phyloP scores from a whole-genome alignment of 2,888 invertebrate genomes.

The Disparrhopalites patrizii region DNA sequence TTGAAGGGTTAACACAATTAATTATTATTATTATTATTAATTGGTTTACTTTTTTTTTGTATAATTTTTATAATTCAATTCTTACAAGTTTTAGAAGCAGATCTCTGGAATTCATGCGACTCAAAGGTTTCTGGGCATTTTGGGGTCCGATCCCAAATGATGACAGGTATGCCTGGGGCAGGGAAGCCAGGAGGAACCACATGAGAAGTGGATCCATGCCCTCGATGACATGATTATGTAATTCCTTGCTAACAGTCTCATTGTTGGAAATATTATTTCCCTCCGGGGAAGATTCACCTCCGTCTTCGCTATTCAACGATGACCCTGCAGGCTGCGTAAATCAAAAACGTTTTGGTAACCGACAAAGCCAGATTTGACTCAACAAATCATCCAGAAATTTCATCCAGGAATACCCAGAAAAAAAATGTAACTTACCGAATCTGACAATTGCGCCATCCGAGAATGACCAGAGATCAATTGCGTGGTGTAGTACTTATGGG shows the following conservation, averaged over 20 bases:
- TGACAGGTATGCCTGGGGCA: constrained; percentile 59
- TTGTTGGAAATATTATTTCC: not conserved
- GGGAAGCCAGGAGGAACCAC: constrained; percentile 66
- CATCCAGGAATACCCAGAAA: no score
- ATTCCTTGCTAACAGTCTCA: not conserved
- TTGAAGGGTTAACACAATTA: no score
- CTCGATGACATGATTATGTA: not conserved
- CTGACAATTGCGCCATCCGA: constrained; percentile 30
- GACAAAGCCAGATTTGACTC: no score
- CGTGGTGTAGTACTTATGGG: constrained; percentile 67
- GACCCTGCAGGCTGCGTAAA: no score
- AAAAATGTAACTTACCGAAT: not conserved
- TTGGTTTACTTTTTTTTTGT: no score
- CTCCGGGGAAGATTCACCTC: no score
- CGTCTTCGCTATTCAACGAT: no score
- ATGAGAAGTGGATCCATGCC: constrained; percentile 58
- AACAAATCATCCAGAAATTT: no score
- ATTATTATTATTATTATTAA: no score
- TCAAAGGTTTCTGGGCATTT: not conserved
- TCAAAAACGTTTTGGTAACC: no score
- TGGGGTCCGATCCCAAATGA: constrained; percentile 25
- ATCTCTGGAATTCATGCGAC: constrained; percentile 29
- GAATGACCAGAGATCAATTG: constrained; percentile 59
- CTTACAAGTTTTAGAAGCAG: constrained; percentile 38
- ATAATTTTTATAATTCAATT: no score